Evolutionary conservation across 2,797 vertebrate species (phyloP).

Genomic region (Menidia menidia): DNA sequence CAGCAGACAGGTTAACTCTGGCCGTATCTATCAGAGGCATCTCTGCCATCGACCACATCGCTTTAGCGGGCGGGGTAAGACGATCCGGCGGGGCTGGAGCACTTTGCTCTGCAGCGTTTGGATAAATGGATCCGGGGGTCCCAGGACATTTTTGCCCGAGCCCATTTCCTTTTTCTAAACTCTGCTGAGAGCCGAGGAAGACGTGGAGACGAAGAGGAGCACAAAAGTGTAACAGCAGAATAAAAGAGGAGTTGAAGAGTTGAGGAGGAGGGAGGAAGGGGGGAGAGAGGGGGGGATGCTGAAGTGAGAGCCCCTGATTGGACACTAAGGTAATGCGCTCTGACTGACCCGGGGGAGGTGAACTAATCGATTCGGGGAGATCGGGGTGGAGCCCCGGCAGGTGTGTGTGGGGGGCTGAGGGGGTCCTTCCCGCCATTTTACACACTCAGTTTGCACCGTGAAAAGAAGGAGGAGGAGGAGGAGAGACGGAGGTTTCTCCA

Average conservation of each 20-base stretch:
- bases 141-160: conserved; percentile 58
- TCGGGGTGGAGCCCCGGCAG: conserved; percentile 81
- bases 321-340: conserved; percentile 76
- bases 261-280: conserved; percentile 37
- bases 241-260: conserved; percentile 24
- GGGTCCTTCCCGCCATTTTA: conserved; percentile 69
- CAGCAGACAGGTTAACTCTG: conserved; percentile 76
- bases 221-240: conserved; percentile 51
- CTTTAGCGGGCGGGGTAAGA: conserved; percentile 76
- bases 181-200: conserved; percentile 43
- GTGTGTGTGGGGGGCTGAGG: conserved; percentile 71
- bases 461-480: conserved; percentile 47
- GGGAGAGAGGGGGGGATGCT: too few species aligned
- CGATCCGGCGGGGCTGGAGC: conserved; percentile 68
- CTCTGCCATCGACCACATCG: conserved; percentile 76
- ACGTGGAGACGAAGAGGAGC: conserved; percentile 26
- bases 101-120: conserved; percentile 68
- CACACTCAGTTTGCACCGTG: conserved; percentile 73
- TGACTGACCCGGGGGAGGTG: conserved; percentile 77
- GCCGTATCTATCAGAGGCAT: conserved; percentile 77
- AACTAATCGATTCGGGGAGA: conserved; percentile 86
- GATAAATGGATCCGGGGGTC: conserved; percentile 73
- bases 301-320: conserved; percentile 69
- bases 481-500: conserved; percentile 54
- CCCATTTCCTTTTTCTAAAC: conserved; percentile 64